These are phyloP conservation scores for Hypocryptadius cinnamomeus DNA, from an alignment of 2,113 vertebrate genomes.

Conservation along the genomic window DNA sequence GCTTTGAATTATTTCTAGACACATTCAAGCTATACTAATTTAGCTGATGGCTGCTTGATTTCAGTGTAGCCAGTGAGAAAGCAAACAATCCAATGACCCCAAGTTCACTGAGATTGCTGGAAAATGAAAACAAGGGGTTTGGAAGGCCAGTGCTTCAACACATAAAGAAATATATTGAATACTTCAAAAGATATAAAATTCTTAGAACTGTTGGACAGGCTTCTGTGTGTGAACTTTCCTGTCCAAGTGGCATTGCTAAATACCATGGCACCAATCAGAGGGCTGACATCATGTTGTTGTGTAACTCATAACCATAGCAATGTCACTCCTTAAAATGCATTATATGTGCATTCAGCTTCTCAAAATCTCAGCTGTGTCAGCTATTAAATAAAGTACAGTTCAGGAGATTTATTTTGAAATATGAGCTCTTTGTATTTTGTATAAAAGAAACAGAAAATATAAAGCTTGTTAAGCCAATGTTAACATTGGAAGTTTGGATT, in stretches of 20 bases:
- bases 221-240: conserved; percentile 55
- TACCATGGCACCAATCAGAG: conserved; percentile 48
- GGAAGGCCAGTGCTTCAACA: conserved; percentile 38
- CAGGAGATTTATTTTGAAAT: conserved; percentile 44
- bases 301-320: conserved; percentile 59
- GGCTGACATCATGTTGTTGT: conserved; percentile 66
- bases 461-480: conserved; percentile 18
- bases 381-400: conserved; percentile 24
- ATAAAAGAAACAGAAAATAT: conserved; percentile 27
- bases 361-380: conserved; percentile 29
- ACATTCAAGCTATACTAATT: background rate
- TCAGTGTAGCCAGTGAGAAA: conserved; percentile 37
- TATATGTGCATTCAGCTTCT: conserved; percentile 19
- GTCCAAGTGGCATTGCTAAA: conserved; percentile 73
- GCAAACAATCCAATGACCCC: conserved; percentile 36
- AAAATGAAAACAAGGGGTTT: conserved; percentile 56
- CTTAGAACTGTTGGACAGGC: conserved; percentile 71
- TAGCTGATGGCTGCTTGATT: background rate
- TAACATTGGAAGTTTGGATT: conserved; percentile 24
- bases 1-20: background rate
- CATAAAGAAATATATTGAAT: conserved; percentile 63
- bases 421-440: background rate
- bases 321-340: conserved; percentile 44
- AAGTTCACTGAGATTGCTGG: conserved; percentile 62
- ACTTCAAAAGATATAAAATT: conserved; percentile 71